Base-by-base conservation (phyloP, 53 echinoderm and acorn worm species). In the Astropecten irregularis region DNA sequence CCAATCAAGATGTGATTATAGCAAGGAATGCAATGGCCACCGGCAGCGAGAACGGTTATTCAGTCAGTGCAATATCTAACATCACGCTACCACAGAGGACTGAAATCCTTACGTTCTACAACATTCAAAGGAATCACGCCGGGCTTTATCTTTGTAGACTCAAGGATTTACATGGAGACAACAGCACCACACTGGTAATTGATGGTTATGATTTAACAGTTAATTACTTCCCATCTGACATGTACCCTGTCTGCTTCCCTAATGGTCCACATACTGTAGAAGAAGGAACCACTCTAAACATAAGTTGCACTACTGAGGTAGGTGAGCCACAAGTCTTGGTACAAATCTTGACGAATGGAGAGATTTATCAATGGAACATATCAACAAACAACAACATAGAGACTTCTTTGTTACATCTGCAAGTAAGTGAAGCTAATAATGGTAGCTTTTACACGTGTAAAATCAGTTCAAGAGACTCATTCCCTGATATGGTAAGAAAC, bases 241-340 rank as follows among this genome's bases (percentile, higher is more conserved):
- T n/a, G n/a, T n/a, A n/a, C n/a, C n/a, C n/a, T n/a, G n/a, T n/a
- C n/a, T n/a, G n/a, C n/a, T n/a, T n/a, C n/a, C n/a, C n/a, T n/a
- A n/a, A n/a, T n/a, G n/a, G n/a, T n/a, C n/a, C n/a, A n/a, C n/a
- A n/a, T n/a, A n/a, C n/a, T n/a, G n/a, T n/a, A n/a, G n/a, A n/a
- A n/a, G n/a, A n/a, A n/a, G n/a, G n/a, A n/a, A n/a, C 76, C 25
- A 40, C 58, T 38, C 40, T 36, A 39, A 54, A 76, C 55, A 55
- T 76, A n/a, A 58, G 8, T 27, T 76, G 76, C 21, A 36, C 28
- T 15, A 76, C 76, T 22, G 76, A 42, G n/a, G 1, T 2, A 56
- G 76, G 76, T 23, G 18, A 23, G 6, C 76, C 58, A 40, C 2
- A 0, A 18, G 76, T 53, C 0, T 29, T 14, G 1, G 34, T 76